A percentile compares a stretch with the other conserved stretches of the same genome.
phyloP scores from a whole-genome alignment of 2,797 vertebrate species.

The Coreius guichenoti region DNA sequence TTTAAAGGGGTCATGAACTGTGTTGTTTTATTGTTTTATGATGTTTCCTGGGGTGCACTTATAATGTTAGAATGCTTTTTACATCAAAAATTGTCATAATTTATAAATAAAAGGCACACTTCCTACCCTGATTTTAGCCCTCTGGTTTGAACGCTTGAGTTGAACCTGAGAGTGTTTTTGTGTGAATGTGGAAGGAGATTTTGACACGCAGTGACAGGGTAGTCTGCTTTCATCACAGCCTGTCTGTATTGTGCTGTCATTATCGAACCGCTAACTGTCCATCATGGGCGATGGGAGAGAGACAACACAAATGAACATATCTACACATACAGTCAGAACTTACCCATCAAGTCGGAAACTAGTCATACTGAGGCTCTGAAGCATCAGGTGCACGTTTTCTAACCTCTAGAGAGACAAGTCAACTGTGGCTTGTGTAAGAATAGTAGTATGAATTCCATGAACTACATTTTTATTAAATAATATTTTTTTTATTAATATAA shows the following conservation, averaged over 20 bases:
- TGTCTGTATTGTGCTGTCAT: slow-evolving; percentile 88
- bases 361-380: neutral
- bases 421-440: neutral
- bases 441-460: neutral
- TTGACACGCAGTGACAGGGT: slow-evolving; percentile 93
- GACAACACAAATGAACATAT: slow-evolving; percentile 69
- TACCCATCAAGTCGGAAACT: neutral
- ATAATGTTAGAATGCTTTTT: too few relatives aligned
- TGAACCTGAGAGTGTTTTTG: slow-evolving; percentile 17
- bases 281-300: slow-evolving; percentile 75
- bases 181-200: slow-evolving; percentile 81
- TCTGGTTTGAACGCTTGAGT: too few relatives aligned
- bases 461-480: neutral
- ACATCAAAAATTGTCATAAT: too few relatives aligned
- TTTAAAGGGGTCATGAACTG: too few relatives aligned
- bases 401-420: neutral
- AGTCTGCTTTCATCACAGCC: slow-evolving; percentile 90
- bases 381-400: neutral
- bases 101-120: too few relatives aligned
- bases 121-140: too few relatives aligned
- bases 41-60: too few relatives aligned
- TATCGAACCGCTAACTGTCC: slow-evolving; percentile 81
- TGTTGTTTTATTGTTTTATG: too few relatives aligned
- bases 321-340: slow-evolving; percentile 47
- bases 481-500: neutral